A percentile compares a stretch with the other conserved stretches of the same genome.
These are phyloP conservation scores for Amphibalanus amphitrite DNA, from an alignment of 1,140 invertebrate genomes.

Conservation along the genomic window DNA sequence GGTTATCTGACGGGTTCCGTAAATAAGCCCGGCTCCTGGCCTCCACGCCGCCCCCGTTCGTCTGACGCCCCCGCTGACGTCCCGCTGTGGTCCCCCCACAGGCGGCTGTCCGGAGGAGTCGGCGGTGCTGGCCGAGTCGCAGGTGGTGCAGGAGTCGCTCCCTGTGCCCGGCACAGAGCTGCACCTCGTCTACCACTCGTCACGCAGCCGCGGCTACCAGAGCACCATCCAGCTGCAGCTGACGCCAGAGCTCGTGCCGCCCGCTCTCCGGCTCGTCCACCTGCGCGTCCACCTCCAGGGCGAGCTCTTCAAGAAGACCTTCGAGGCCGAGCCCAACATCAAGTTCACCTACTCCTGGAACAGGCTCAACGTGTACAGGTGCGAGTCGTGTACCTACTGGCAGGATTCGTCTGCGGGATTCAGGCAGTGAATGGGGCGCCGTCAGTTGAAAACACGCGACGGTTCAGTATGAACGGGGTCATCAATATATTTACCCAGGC, in stretches of 20 bases:
- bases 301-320: slow-evolving; percentile 74
- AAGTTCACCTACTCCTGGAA: slow-evolving; percentile 96
- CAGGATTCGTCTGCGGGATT: too few species aligned
- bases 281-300: slow-evolving; percentile 85
- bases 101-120: slow-evolving; percentile 65
- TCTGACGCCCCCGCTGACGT: too few species aligned
- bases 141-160: slow-evolving; percentile 83
- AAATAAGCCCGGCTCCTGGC: too few species aligned
- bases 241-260: slow-evolving; percentile 65
- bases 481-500: too few species aligned
- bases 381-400: too few species aligned
- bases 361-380: slow-evolving; percentile 73
- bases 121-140: slow-evolving; percentile 78
- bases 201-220: slow-evolving; percentile 54
- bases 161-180: slow-evolving; percentile 81
- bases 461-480: too few species aligned
- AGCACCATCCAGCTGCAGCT: slow-evolving; percentile 88
- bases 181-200: slow-evolving; percentile 88
- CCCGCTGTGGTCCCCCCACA: not conserved
- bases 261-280: slow-evolving; percentile 65
- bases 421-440: too few species aligned
- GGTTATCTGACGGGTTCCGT: too few species aligned
- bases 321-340: slow-evolving; percentile 87
- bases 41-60: too few species aligned
- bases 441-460: too few species aligned